Base-by-base conservation (phyloP, 2,888 invertebrate genomes). In the Ormyrus rosae region DNA sequence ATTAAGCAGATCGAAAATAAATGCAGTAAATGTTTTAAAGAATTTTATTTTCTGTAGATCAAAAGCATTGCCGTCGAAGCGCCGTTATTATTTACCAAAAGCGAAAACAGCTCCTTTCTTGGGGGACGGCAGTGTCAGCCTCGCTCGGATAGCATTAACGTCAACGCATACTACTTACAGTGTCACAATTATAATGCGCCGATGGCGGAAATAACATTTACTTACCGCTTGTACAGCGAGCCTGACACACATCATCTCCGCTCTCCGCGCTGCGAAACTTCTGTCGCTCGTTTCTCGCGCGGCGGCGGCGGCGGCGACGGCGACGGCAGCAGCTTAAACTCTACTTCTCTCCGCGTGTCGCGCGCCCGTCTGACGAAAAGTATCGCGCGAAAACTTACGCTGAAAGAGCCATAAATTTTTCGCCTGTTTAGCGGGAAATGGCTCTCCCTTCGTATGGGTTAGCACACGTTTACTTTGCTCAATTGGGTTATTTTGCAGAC, bases 161-260 rank as follows among this genome's bases (percentile, higher is more conserved):
- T 61, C 51, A 68, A 7, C 34, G 0, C 4, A 48, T 58, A 34
- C 75, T 51, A 11, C 19, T 51, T 65, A 7, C 46, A 61, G 10
- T 46, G 55, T 68, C 58, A 65, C 10, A 72, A 78, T 78, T 68
- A 73, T 55, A 56, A 67, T 64, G 51, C 50, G 51, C 69, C 56
- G 10, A 58, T 34, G 11, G 50, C 9, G 60, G 53, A 78, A 78
- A 71, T 72, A 78, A 68, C 61, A 69, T 76, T 69, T 61, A 69
- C 53, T 69, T 63, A 76, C 10, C 78, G 83, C 79, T 87, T 45
- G 45, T 86, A 88, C 87, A 87, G 87, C 89, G 90, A 88, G 86
- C 87, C 84, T 90, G 90, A 89, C 89, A 89, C 90, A 88, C 90
- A 90, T 90, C 90, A 89, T 86, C 86, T 87, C 19, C 19, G 19